Conservation (phyloP, 2,888 invertebrate genomes). For the Aproaerema taeniolella region DNA sequence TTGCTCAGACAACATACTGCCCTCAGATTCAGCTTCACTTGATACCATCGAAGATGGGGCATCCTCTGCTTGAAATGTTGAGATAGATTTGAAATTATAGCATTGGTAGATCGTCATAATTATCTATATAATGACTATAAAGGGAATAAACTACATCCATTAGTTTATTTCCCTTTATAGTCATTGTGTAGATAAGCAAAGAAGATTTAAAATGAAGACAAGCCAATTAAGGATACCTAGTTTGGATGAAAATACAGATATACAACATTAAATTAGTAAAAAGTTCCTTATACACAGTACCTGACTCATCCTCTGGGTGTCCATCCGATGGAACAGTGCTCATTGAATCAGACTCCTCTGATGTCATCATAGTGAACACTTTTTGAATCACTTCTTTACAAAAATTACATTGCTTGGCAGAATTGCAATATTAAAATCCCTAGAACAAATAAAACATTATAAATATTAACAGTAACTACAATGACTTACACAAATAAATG, state of each 20-base stretch:
- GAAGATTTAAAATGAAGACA: too few species aligned
- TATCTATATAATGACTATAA: neutral
- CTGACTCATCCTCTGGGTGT: conserved; percentile 56
- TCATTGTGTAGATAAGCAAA: too few species aligned
- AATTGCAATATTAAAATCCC: too few species aligned
- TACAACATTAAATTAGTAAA: neutral
- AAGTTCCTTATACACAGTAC: conserved; percentile 28
- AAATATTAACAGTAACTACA: too few species aligned
- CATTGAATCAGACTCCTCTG: conserved; percentile 59
- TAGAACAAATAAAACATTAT: too few species aligned
- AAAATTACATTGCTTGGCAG: too few species aligned
- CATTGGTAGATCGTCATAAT: neutral
- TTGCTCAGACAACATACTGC: conserved; percentile 52
- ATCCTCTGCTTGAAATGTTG: conserved; percentile 48
- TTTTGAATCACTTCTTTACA: neutral
- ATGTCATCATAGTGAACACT: conserved; percentile 45
- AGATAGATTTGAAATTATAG: neutral
- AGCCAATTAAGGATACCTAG: too few species aligned
- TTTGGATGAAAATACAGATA: neutral
- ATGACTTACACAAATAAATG: too few species aligned
- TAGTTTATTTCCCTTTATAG: too few species aligned
- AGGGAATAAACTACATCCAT: too few species aligned
- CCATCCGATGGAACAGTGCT: conserved; percentile 57
- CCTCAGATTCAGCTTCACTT: conserved; percentile 67
- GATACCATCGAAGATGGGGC: conserved; percentile 70